phyloP scores from a whole-genome alignment of 2,113 vertebrate species.

The Paracanthobrama guichenoti region DNA sequence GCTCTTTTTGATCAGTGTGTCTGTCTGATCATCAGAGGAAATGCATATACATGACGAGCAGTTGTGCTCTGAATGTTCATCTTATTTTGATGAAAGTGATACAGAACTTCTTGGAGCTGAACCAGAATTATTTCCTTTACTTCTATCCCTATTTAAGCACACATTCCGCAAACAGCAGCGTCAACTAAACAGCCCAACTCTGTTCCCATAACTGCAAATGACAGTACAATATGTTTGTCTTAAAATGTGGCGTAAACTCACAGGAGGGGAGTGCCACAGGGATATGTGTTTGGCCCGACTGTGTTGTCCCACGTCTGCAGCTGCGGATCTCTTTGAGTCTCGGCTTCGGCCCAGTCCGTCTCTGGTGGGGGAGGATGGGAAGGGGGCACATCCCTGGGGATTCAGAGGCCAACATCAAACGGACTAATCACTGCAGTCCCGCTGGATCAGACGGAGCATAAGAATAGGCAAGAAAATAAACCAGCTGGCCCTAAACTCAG shows the following conservation, averaged over 20 bases:
- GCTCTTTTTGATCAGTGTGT: constrained; percentile 63
- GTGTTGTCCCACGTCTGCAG: constrained; percentile 42
- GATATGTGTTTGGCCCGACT: constrained; percentile 25
- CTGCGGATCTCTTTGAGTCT: constrained; percentile 37
- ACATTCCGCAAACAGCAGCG: neutral
- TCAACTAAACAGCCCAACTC: constrained; percentile 9
- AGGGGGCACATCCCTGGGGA: constrained; percentile 39
- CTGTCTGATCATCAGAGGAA: constrained; percentile 72
- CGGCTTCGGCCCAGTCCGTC: constrained; percentile 12
- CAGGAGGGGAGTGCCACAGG: constrained; percentile 29
- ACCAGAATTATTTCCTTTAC: neutral
- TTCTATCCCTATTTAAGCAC: constrained; percentile 38
- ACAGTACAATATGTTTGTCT: constrained; percentile 21
- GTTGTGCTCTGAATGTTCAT: constrained; percentile 49
- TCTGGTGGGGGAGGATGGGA: constrained; percentile 30
- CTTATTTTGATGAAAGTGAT: constrained; percentile 19
- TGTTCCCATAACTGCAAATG: constrained; percentile 23
- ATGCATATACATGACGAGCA: constrained; percentile 69
- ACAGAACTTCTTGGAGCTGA: neutral
- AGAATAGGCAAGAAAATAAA: constrained; percentile 45
- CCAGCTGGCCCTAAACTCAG: constrained; percentile 14
- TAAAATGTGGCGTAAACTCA: constrained; percentile 16
- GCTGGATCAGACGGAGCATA: constrained; percentile 35
- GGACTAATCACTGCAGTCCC: constrained; percentile 44
- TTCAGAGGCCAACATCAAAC: constrained; percentile 51